Evolutionary conservation across 2,888 invertebrate genomes (phyloP), one percentile per base, ranked within the genome.

Genomic region (Lithophane leautieri): DNA sequence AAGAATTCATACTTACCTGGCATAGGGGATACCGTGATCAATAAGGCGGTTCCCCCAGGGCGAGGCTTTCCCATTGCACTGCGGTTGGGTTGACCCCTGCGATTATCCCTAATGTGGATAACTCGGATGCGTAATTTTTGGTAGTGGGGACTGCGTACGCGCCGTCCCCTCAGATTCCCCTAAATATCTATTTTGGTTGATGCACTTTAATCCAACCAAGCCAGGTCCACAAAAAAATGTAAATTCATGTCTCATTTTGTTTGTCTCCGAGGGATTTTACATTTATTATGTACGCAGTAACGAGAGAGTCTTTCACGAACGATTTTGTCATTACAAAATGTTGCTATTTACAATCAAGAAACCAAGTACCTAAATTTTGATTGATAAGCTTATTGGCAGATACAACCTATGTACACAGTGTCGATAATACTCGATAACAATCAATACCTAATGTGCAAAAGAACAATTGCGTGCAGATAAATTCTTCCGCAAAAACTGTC

Each of bases 21-120:
- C 65, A 65, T 68, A 68, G 70, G 44, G 61, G 61, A 70, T 9
- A 70, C 70, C 61, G 70, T 70, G 70, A 70, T 70, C 44, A 70
- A 0, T 14, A 4, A 70, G 70, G 44, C 28, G 61, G 70, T 70
- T 70, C 63, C 70, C 63, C 70, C 50, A 70, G 63, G 70, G 70
- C 62, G 63, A 63, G 70, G 12, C 47, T n/a, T 63, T 47, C 34
- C 47, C 62, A 70, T 60, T 70, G 60, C 70, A 70, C 54, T 68
- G 68, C 68, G 54, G 54, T 40, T 54, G 68, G 58, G 56, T 44
- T 69, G 69, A 60, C 69, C 58, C 69, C 44, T 70, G 58, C 60
- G 69, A 70, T 52, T 52, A 52, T 52, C 40, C 68, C 68, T 40
- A 34, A 52, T 40, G 40, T 68, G 68, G 50, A 68, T 54, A 52